Conservation (phyloP, 2,113 vertebrate species). For the Tetrao urogallus region DNA sequence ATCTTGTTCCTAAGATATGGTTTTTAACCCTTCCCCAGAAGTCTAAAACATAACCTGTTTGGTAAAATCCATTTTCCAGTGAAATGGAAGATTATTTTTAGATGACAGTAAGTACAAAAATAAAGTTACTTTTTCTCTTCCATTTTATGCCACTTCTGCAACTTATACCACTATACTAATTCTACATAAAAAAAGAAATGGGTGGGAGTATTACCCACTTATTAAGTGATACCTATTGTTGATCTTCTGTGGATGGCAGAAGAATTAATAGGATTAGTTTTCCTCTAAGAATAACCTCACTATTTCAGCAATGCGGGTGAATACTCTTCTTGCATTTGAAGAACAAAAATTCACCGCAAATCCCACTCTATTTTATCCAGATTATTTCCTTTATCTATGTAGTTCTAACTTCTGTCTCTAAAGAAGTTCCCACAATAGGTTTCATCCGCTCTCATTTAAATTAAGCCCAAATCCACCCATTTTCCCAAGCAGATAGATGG, state of each 20-base stretch:
- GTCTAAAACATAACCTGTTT: background rate
- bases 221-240: background rate
- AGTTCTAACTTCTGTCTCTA: background rate
- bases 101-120: background rate
- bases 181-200: background rate
- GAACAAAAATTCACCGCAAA: background rate
- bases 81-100: background rate
- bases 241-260: background rate
- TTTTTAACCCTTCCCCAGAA: background rate
- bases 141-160: background rate
- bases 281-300: background rate
- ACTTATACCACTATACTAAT: background rate
- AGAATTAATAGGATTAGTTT: background rate
- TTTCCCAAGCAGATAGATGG: background rate
- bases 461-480: background rate
- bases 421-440: background rate
- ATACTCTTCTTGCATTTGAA: background rate
- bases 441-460: background rate
- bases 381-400: background rate
- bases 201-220: background rate
- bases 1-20: background rate
- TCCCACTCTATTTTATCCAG: background rate
- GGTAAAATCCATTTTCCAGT: background rate
- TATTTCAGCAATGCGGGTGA: background rate
- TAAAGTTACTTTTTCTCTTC: background rate